A percentile compares a stretch with the other conserved stretches of the same genome.
Evolutionary conservation across 30 jellyfish, hydroid and myxozoan genomes (phyloP).

Genomic region (Cassiopea xamachana): DNA sequence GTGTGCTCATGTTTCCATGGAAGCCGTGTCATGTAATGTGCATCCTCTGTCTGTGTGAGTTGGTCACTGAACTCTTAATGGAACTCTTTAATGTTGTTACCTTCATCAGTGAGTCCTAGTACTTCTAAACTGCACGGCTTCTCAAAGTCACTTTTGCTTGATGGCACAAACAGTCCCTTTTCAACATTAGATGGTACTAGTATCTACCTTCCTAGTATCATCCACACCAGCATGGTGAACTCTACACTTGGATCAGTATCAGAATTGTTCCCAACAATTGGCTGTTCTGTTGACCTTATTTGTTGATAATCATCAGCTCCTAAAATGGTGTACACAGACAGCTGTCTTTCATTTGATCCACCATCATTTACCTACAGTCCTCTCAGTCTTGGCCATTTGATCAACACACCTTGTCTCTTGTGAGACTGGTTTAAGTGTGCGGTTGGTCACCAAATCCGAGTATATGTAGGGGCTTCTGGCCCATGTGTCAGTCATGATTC

Average conservation of each 20-base stretch:
- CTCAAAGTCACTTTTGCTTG: conserved; percentile 51
- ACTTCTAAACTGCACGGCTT: conserved; percentile 36
- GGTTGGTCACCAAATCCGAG: conserved; percentile 26
- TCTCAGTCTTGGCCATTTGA: conserved; percentile 44
- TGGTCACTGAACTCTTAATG: not conserved
- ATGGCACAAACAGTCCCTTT: conserved; percentile 20
- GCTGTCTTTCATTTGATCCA: conserved; percentile 45
- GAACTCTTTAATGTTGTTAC: not conserved
- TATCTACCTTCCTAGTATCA: conserved; percentile 32
- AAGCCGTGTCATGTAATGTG: conserved; percentile 24
- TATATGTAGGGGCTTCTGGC: conserved; percentile 35
- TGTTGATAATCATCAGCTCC: conserved; percentile 62
- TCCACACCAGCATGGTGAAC: conserved; percentile 74
- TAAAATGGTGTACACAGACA: conserved; percentile 58
- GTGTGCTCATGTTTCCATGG: conserved; percentile 55
- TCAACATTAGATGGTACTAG: conserved; percentile 1
- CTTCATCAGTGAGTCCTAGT: not conserved
- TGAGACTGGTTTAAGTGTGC: not conserved
- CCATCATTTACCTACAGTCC: conserved; percentile 58
- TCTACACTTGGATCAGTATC: conserved; percentile 76
- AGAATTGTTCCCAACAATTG: conserved; percentile 49
- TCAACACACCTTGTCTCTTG: conserved; percentile 38
- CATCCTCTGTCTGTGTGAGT: conserved; percentile 14
- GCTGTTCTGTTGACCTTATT: conserved; percentile 56
- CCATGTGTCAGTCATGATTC: conserved; percentile 47